A percentile compares a stretch with the other conserved stretches of the same genome.
Conservation (phyloP, 2,113 vertebrate genomes). For the Geothlypis trichas region DNA sequence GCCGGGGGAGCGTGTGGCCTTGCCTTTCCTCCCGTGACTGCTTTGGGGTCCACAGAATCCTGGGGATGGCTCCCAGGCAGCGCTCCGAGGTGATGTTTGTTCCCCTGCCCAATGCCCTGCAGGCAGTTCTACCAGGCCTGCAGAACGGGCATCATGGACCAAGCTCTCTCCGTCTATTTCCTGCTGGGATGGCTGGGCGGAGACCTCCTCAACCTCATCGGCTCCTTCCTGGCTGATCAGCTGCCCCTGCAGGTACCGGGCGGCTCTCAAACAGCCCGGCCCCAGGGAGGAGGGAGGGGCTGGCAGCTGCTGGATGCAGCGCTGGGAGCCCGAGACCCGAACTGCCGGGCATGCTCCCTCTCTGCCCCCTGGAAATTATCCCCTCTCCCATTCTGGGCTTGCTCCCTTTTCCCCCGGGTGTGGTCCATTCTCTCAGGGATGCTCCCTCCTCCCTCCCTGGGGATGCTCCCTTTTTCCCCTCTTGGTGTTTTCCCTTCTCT, state of each 20-base stretch:
- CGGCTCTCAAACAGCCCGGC: not conserved
- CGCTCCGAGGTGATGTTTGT: not conserved
- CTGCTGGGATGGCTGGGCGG: slow-evolving; percentile 91
- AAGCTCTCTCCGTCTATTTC: slow-evolving; percentile 92
- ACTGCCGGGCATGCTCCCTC: not conserved
- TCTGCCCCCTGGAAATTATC: not conserved
- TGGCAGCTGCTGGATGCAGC: not conserved
- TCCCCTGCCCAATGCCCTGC: not conserved
- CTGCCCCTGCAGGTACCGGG: slow-evolving; percentile 89
- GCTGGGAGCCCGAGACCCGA: not conserved
- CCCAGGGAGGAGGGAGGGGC: not conserved
- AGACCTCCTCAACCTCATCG: slow-evolving; percentile 91
- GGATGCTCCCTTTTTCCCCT: not conserved
- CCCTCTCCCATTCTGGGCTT: not conserved
- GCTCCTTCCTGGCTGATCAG: slow-evolving; percentile 91
- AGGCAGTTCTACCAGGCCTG: slow-evolving; percentile 92
- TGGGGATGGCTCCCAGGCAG: not conserved
- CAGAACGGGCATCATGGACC: slow-evolving; percentile 89
- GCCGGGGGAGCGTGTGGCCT: not conserved
- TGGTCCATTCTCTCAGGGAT: not conserved
- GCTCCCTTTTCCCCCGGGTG: fast-evolving
- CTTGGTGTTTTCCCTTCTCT: too few relatives aligned
- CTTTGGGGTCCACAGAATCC: not conserved
- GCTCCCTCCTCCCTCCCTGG: not conserved
- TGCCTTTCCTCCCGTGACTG: not conserved